A percentile compares a stretch with the other conserved stretches of the same genome.
Conservation (phyloP, 2,113 vertebrate genomes). For the Eubucco bourcierii region DNA sequence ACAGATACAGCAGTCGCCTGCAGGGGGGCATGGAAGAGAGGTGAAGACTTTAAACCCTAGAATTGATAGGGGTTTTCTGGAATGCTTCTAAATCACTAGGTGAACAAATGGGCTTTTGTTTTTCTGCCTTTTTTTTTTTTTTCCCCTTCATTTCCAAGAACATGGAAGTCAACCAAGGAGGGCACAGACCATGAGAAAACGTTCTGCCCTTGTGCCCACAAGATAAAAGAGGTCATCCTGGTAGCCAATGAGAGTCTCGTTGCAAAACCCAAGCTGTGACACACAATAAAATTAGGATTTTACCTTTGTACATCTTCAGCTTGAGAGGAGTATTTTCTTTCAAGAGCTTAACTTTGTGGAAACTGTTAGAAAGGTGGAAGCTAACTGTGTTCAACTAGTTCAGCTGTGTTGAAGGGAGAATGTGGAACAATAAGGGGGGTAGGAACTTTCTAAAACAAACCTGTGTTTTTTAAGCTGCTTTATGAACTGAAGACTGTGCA, state of each 20-base stretch:
- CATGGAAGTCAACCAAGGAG: background rate
- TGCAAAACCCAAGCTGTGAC: background rate
- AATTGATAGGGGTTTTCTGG: background rate
- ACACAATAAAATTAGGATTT: background rate
- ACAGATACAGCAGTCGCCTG: background rate
- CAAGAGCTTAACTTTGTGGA: background rate
- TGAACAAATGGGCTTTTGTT: background rate
- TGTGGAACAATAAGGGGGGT: background rate
- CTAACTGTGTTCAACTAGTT: background rate
- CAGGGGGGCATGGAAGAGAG: background rate
- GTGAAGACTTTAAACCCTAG: background rate
- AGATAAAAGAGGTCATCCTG: background rate
- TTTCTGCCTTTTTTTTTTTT: background rate
- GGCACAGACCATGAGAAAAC: constrained; percentile 22
- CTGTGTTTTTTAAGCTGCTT: fast-evolving
- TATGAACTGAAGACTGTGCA: background rate
- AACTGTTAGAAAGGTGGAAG: background rate
- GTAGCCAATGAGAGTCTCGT: background rate
- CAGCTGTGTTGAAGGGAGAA: background rate
- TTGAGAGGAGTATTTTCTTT: background rate
- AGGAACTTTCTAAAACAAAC: background rate
- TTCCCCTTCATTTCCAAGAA: background rate
- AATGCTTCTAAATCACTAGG: background rate
- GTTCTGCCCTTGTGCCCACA: background rate
- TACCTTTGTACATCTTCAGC: background rate